Evolutionary conservation across 2,113 vertebrate species (phyloP), one percentile per base, ranked within the genome.

Genomic region (Mirounga angustirostris): DNA sequence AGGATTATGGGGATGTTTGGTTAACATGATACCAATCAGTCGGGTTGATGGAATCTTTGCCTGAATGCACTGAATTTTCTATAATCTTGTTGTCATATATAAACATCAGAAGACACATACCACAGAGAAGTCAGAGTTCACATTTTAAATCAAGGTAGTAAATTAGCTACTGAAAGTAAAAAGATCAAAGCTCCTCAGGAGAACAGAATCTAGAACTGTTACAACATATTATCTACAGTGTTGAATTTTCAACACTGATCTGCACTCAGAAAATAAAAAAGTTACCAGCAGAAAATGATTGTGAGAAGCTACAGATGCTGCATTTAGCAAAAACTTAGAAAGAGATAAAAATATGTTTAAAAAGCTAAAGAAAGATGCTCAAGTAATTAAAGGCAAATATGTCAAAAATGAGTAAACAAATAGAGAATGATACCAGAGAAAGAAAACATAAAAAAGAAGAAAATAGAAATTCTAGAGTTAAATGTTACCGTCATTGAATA

Each of bases 311-410:
- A 71, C 2, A 86, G 52, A 87, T 4, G 63, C 13, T 92, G 19
- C 54, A 63, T 67, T 88, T 61, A 89, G 43, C 73, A 82, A 92
- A 91, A 73, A 88, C 16, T n/a, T 56, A 40, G 88, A 65, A 86
- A 33, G 24, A 61, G 15, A 50, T 46, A 73, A 33, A 87, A 56
- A 13, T 46, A 54, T 63, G 36, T 43, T 88, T 26, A 59, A 88
- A 91, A 26, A 71, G 54, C 78, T 79, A 58, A 87, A 83, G 11
- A 69, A 94, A 92, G 86, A 81, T 28, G 19, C 26, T 69, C 13
- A 74, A 59, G n/a, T 67, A 84, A 26, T 71, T 94, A 83, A 95
- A 76, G 52, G 24, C 7, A 95, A 85, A 74, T 61, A 73, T 2
- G 4, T 40, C 24, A 18, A 78, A 84, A 96, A 94, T 82, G 28